Evolutionary conservation across 2,113 vertebrate genomes (phyloP).

Genomic region (rabbit (Oryctolagus cuniculus)): mOryCun1.1 NC_091436.1:166251501-166252000

Average conservation of each 20-base stretch:
- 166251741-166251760: neutral
- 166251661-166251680: neutral
- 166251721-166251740: neutral
- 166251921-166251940: slow-evolving; percentile 99
- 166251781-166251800: neutral
- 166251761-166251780: slow-evolving; percentile 19
- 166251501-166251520: neutral
- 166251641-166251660: neutral
- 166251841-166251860: neutral
- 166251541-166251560: neutral
- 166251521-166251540: neutral
- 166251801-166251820: neutral
- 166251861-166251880: neutral
- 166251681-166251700: neutral
- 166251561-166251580: neutral
- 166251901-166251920: slow-evolving; percentile 93
- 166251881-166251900: rapidly evolving
- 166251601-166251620: neutral
- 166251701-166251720: neutral
- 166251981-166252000: slow-evolving; percentile 99
- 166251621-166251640: neutral
- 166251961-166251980: slow-evolving; percentile 99
- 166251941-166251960: slow-evolving; percentile 99
- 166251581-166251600: neutral
- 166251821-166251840: neutral